Base-by-base conservation (phyloP, 2,888 invertebrate species). In the Thymelicus lineola region DNA sequence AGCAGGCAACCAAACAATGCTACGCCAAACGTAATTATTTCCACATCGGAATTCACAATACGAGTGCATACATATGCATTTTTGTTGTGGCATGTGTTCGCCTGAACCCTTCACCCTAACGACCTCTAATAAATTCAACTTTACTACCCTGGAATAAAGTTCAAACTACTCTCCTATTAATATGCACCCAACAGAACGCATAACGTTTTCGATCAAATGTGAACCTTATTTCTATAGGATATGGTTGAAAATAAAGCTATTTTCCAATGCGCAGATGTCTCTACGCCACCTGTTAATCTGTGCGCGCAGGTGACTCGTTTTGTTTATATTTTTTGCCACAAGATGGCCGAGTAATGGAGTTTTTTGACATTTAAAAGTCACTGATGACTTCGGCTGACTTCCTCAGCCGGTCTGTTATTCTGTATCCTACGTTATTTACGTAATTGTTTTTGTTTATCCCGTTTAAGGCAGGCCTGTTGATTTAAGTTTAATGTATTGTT, bases 251-350 rank as follows among this genome's bases (percentile, higher is more conserved):
- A 66, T 59, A 2, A 9, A 7, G 14, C 50, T 50, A n/a, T 57
- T 46, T 12, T 45, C n/a, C 15, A 45, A 14, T 35, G 73, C 82
- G 89, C 91, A 91, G 89, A 89, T 90, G 90, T 82, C 77, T 77
- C 72, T 75, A 75, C 79, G 78, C 79, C 92, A 92, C 93, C 93
- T 92, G 92, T 92, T 90, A 92, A 93, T 93, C 93, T 86, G 82
- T 82, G 89, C 87, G 78, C 80, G 82, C 83, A 91, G 91, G 91
- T 93, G 92, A 83, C 76, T 77, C 75, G 75, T 74, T 68, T 68
- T 90, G 90, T 91, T 90, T 90, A 91, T 82, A 82, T 90, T 91
- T 92, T 89, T 89, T 90, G 71, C 70, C 59, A 70, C 70, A 50
- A 63, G 61, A 68, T 45, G 68, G 66, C 71, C 48, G 66, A 69